A percentile compares a stretch with the other conserved stretches of the same genome.
Evolutionary conservation across 1,140 invertebrate genomes (phyloP).

Genomic region (Caenorhabditis brenneri): DNA sequence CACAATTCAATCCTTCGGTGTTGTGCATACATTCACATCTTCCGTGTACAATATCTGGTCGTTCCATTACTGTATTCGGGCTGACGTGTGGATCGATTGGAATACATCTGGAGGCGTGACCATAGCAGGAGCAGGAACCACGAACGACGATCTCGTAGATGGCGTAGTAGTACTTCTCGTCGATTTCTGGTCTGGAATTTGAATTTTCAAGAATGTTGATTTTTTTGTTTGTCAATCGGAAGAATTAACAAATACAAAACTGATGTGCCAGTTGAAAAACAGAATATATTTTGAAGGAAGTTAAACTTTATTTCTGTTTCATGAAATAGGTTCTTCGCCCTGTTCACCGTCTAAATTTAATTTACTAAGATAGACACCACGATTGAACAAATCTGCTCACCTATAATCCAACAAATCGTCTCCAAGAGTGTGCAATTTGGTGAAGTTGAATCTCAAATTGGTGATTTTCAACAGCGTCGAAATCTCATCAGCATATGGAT

Average conservation of each 20-base stretch:
- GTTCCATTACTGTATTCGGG: constrained; percentile 35
- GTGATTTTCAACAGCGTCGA: constrained; percentile 92
- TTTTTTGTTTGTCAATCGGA: no score
- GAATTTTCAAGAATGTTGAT: no score
- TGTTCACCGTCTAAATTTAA: no score
- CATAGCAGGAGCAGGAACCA: constrained; percentile 98
- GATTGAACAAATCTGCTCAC: no score
- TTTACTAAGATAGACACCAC: no score
- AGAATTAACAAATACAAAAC: no score
- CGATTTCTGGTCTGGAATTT: constrained; percentile 77
- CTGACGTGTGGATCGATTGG: constrained; percentile 76
- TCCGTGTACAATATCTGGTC: constrained; percentile 77
- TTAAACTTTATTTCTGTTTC: no score
- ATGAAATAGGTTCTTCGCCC: no score
- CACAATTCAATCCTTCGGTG: constrained; percentile 86
- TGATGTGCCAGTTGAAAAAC: no score
- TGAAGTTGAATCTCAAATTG: constrained; percentile 90
- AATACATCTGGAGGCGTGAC: constrained; percentile 91
- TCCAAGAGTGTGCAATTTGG: constrained; percentile 89
- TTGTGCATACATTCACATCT: constrained; percentile 88
- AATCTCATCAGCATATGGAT: constrained; percentile 88
- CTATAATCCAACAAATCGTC: constrained; percentile 86
- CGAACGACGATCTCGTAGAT: constrained; percentile 94
- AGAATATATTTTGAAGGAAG: no score
- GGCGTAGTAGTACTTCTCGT: constrained; percentile 95